Conservation (phyloP, 1,140 invertebrate genomes). For the Brachionus sp. region DNA sequence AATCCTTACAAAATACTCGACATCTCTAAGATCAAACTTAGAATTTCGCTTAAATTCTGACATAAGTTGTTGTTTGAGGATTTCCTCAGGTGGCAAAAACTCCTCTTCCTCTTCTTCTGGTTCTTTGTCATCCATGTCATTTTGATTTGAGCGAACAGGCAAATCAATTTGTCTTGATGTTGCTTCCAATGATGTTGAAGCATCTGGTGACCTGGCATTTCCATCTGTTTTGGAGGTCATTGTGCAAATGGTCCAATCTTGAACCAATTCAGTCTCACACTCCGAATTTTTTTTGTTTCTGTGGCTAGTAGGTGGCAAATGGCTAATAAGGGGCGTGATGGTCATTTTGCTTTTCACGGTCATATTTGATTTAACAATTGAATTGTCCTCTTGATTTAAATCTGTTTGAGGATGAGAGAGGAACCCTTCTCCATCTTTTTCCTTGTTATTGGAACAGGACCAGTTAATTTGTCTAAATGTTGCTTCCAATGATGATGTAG, state of each 20-base stretch:
- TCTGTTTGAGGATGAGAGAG: too few species aligned
- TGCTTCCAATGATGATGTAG: too few species aligned
- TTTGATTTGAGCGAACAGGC: neutral
- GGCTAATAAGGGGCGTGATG: too few species aligned
- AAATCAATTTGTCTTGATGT: neutral
- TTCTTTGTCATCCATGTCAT: neutral
- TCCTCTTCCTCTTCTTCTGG: neutral
- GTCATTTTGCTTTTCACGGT: too few species aligned
- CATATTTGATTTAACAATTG: too few species aligned
- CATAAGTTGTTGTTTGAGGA: neutral
- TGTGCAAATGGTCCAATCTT: neutral
- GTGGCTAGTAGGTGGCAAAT: too few species aligned
- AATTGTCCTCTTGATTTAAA: too few species aligned
- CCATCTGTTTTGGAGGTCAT: neutral
- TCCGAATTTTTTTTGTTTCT: too few species aligned
- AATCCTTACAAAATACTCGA: neutral
- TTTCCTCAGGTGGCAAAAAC: neutral
- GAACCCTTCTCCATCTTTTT: too few species aligned
- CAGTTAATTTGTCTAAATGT: too few species aligned
- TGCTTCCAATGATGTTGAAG: neutral
- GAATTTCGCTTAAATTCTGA: neutral
- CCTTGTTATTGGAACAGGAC: too few species aligned
- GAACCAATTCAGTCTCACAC: too few species aligned
- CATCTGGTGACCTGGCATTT: neutral
- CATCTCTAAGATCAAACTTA: neutral